Evolutionary conservation across 2,888 invertebrate species (phyloP), one percentile per base, ranked within the genome.

Genomic region (Drosophila subsilvestris): DNA sequence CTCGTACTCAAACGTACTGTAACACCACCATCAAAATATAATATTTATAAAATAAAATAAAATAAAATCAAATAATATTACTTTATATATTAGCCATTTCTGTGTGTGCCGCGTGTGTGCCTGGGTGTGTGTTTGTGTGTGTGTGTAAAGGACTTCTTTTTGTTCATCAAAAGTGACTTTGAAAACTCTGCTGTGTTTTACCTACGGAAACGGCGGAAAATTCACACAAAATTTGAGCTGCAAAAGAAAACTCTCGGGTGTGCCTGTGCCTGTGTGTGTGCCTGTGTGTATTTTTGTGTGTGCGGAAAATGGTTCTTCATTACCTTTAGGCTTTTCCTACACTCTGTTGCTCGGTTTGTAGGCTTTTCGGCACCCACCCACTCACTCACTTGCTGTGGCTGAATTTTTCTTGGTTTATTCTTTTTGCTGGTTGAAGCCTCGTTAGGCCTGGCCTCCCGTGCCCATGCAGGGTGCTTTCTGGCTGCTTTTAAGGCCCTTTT

Each of bases 1-100:
- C 91, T 91, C 91, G 91, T 90, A 91, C 91, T 91, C 91, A 91
- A 91, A 91, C 89, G 91, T 91, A 91, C 84, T 84, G 90, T 88
- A 89, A 79, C 74, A 74, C 74, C 66, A 58, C 43, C 27, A 49
- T 60, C 67, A 45, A 14, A 17, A 32, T 43, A 18, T 37, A 18
- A 59, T 25, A 59, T 10, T 42, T 12, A n/a, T 55, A 51, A 18
- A 47, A 10, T 45, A 22, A 55, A 54, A 75, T 54, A 57, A 43
- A 47, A 37, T 66, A 25, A 48, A 49, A 60, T 25, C 47, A 48
- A 27, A 55, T n/a, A n/a, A 50, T 49, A 27, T 14, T 14, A 44
- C 6, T 29, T 17, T 14, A 42, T 48, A 63, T 53, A 49, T 57
- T 68, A 71, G 25, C 49, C 45, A n/a, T n/a, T n/a, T n/a, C n/a